Evolutionary conservation across 2,113 vertebrate genomes (phyloP).

Genomic region (Indri indri): DNA sequence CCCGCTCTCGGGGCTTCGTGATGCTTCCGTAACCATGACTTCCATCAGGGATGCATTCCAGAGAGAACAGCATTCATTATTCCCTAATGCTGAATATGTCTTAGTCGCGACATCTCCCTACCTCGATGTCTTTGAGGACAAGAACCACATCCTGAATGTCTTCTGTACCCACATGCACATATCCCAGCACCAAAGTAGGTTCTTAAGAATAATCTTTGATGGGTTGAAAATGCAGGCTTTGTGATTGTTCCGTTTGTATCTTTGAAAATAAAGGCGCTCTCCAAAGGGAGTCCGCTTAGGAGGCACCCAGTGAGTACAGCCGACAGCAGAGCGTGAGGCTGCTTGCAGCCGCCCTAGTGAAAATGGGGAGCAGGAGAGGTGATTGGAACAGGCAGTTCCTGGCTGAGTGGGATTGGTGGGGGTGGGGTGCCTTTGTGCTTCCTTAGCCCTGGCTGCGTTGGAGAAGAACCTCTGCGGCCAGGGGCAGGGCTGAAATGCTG

Average conservation of each 20-base stretch:
- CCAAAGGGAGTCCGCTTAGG: background rate
- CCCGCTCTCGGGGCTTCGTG: no score
- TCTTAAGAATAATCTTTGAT: background rate
- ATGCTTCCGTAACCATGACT: accelerated
- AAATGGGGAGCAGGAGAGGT: accelerated
- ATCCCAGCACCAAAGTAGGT: background rate
- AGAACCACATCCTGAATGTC: background rate
- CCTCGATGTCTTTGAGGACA: background rate
- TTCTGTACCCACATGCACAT: background rate
- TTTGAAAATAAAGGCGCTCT: background rate
- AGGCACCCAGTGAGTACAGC: background rate
- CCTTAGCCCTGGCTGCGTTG: background rate
- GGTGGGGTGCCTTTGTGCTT: background rate
- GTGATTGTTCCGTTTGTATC: background rate
- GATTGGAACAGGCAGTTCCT: background rate
- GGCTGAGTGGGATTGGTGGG: background rate
- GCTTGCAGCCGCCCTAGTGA: background rate
- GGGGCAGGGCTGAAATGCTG: accelerated
- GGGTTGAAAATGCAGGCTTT: background rate
- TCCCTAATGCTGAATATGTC: background rate
- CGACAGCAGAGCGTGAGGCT: background rate
- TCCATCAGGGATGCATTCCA: accelerated
- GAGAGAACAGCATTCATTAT: accelerated
- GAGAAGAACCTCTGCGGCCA: background rate
- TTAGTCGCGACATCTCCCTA: background rate